Base-by-base conservation (phyloP, 2,888 invertebrate species). In the Eueremaeus valkanovi region DNA sequence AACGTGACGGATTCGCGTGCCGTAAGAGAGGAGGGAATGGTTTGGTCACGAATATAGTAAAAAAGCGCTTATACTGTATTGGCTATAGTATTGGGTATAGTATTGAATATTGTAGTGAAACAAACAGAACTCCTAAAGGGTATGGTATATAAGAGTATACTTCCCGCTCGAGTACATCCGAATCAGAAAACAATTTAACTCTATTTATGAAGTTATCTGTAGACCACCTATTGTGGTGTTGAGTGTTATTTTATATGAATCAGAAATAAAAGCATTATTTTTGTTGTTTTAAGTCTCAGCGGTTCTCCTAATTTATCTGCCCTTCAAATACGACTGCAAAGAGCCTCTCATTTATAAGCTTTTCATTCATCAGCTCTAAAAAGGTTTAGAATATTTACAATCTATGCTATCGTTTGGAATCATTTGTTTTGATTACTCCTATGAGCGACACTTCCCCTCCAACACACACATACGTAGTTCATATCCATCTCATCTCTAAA, bases 181-280 rank as follows among this genome's bases (percentile, higher is more conserved):
- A 63, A 63, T 63, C 33, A 63, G 63, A 63, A 63, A 63, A 63
- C 63, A 63, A 63, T 63, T 63, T 63, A 63, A 63, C 63, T 63
- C 33, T 63, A 18, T 24, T 63, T 63, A 58, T 18, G 18, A 33
- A 33, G 63, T 63, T n/a, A 33, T n/a, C 21, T 27, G 31, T 13
- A 36, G 68, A 68, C 68, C 68, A 68, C 68, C 68, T 68, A 24
- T 36, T 68, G 68, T 68, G 68, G 68, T 68, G 68, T 68, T 68
- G 68, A 68, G 40, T 68, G 68, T 68, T 68, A 33, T 68, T 68
- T 40, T 68, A 21, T 36, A 42, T 68, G 24, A 36, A 24, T 68
- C 68, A 40, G 24, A 68, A 68, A 31, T 31, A 68, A n/a, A 40
- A 18, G 42, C 68, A 24, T 40, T 31, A 31, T 36, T 63, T 63